phyloP scores from a whole-genome alignment of 2,888 invertebrate genomes.

The Drosophila borealis region DNA sequence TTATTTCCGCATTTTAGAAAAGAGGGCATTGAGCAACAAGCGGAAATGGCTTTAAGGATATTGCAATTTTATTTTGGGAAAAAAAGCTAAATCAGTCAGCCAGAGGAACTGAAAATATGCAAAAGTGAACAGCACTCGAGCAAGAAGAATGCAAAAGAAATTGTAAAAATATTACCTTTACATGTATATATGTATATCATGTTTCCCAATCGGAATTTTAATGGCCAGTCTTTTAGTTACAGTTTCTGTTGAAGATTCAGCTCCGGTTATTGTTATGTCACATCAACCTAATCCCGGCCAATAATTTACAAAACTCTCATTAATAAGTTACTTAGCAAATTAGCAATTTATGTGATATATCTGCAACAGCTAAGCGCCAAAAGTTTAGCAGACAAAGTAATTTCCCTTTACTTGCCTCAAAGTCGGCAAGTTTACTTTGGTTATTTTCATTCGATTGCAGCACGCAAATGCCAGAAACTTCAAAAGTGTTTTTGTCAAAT shows the following conservation, averaged over 20 bases:
- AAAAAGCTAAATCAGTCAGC: conserved; percentile 34
- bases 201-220: conserved; percentile 1
- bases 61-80: conserved; percentile 65
- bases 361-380: conserved; percentile 29
- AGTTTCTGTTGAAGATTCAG: not conserved
- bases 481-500: conserved; percentile 56
- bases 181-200: not conserved
- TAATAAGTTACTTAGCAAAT: conserved; percentile 62
- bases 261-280: not conserved
- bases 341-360: conserved; percentile 62
- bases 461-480: conserved; percentile 46
- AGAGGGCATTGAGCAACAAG: conserved; percentile 67
- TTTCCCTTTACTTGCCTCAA: conserved; percentile 31
- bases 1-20: conserved; percentile 74
- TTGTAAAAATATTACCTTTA: conserved; percentile 22
- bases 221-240: not conserved
- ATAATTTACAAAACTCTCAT: conserved; percentile 21
- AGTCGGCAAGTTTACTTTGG: conserved; percentile 22
- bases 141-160: conserved; percentile 39
- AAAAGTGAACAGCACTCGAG: conserved; percentile 37
- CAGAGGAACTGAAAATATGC: conserved; percentile 49
- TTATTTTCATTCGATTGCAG: conserved; percentile 53
- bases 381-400: conserved; percentile 37
- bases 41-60: conserved; percentile 80
- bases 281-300: not conserved